These are phyloP conservation scores for Phrynocephalus forsythii DNA, from an alignment of 2,797 vertebrate species.

Conservation along the genomic window DNA sequence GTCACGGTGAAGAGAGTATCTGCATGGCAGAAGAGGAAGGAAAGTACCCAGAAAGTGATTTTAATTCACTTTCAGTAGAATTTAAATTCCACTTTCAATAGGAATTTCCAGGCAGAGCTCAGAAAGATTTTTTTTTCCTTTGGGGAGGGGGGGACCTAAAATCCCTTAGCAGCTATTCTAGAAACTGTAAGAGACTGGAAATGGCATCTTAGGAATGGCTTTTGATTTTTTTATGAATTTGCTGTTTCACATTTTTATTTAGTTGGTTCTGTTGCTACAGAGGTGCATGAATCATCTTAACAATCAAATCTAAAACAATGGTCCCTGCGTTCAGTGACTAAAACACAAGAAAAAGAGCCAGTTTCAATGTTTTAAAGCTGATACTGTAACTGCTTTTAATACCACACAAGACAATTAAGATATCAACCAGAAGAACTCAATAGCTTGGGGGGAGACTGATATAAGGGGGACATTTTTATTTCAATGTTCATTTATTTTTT, in stretches of 20 bases:
- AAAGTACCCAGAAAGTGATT: neutral
- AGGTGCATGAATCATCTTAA: neutral
- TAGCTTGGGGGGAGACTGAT: too few relatives aligned
- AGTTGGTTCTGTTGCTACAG: too few relatives aligned
- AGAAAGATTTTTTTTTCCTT: neutral
- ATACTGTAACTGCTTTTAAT: neutral
- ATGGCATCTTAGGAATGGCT: too few relatives aligned
- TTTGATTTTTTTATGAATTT: too few relatives aligned
- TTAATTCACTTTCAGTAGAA: neutral
- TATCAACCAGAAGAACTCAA: neutral
- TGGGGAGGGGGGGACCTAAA: neutral
- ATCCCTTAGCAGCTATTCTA: neutral
- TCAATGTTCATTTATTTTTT: too few relatives aligned
- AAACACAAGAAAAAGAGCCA: neutral
- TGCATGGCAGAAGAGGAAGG: neutral
- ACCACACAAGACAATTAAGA: neutral
- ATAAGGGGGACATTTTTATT: too few relatives aligned
- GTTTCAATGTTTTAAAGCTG: neutral
- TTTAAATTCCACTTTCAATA: neutral
- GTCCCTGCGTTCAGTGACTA: neutral
- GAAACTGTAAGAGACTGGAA: too few relatives aligned
- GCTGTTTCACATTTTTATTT: too few relatives aligned
- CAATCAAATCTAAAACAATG: neutral
- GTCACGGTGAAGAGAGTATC: slow-evolving; percentile 7
- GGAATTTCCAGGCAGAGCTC: neutral